phyloP scores from a whole-genome alignment of 2,888 invertebrate species.

The Teleogryllus oceanicus region DNA sequence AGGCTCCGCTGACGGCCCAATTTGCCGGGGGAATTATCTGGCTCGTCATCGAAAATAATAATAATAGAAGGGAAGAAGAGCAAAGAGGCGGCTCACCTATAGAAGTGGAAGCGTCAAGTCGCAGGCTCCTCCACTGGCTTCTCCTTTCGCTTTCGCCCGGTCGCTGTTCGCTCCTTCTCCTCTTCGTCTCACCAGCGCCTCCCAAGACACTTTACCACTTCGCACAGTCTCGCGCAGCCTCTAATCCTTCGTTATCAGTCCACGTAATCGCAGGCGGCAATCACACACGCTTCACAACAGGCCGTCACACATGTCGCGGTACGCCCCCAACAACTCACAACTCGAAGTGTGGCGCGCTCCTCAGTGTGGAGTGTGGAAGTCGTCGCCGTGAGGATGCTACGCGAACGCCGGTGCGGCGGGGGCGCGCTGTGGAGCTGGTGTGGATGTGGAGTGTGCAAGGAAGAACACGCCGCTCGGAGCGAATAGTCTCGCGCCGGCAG shows the following conservation, averaged over 20 bases:
- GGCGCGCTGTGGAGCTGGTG: not conserved
- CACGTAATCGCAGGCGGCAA: not conserved
- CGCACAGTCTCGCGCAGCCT: not conserved
- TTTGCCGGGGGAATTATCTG: not conserved
- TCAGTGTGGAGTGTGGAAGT: not conserved
- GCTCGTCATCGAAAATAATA: not conserved
- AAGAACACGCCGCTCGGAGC: not conserved
- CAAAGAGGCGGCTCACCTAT: not conserved
- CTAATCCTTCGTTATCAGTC: not conserved
- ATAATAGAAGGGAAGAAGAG: not conserved
- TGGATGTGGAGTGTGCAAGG: not conserved
- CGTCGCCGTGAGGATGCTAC: not conserved
- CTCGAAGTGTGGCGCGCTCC: not conserved
- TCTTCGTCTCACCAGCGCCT: not conserved
- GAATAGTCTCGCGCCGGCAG: not conserved
- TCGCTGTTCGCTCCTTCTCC: not conserved
- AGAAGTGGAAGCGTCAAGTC: not conserved
- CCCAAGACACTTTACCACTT: not conserved
- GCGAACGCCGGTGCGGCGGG: not conserved
- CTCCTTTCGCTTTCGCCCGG: not conserved
- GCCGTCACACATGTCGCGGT: too few species aligned
- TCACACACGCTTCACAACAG: not conserved
- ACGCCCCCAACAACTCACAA: not conserved
- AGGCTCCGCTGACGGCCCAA: not conserved
- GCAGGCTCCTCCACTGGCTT: too few species aligned